These are phyloP conservation scores for Calyptomena viridis DNA, from an alignment of 2,113 vertebrate species.

Conservation along the genomic window DNA sequence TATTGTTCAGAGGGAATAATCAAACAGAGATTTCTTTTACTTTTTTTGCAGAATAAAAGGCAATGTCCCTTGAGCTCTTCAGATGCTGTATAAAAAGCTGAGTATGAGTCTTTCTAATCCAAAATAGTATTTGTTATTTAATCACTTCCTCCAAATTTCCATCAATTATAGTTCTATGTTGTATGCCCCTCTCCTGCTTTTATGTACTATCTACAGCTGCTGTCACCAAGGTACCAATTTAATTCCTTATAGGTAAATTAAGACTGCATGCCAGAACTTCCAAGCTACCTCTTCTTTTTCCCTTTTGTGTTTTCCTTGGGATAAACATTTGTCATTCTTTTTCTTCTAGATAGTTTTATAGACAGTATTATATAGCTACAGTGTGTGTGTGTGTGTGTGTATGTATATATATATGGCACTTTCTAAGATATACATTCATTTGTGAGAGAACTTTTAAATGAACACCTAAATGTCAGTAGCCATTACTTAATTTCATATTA, in stretches of 20 bases:
- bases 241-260: neutral
- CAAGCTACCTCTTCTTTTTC: neutral
- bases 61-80: neutral
- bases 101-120: neutral
- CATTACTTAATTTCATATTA: neutral
- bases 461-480: neutral
- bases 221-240: neutral
- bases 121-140: neutral
- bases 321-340: neutral
- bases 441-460: neutral
- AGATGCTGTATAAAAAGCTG: neutral
- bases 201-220: neutral
- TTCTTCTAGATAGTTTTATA: neutral
- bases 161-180: neutral
- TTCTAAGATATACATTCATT: neutral
- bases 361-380: neutral
- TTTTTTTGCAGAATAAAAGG: neutral
- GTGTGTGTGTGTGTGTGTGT: too few species aligned
- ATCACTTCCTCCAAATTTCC: neutral
- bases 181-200: neutral
- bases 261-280: neutral
- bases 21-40: neutral
- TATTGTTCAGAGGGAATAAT: slow-evolving; percentile 15
- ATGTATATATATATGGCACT: neutral
- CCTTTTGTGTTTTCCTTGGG: neutral